Base-by-base conservation (phyloP, 2,113 vertebrate genomes). In the Gorsachius goisagi region DNA sequence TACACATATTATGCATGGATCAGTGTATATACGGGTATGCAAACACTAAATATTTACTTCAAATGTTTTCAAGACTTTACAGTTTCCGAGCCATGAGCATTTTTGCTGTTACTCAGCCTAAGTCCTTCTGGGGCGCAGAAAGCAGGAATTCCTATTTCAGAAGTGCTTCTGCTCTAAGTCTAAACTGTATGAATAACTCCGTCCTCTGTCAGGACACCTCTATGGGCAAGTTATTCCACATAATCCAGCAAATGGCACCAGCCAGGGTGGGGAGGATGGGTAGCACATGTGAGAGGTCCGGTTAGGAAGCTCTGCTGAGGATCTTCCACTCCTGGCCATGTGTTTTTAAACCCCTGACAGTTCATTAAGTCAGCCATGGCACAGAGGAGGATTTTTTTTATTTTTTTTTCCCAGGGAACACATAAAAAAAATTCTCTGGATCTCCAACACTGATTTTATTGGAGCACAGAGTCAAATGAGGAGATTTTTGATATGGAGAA, bases 271-370 rank as follows among this genome's bases (percentile, higher is more conserved):
- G 33, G 52, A 56, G 12, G 14, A 21, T 26, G 41, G 33, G 39
- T 20, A 37, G 26, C 16, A 68, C 33, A 9, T 15, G 15, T 32
- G 41, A 39, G 30, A 50, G 71, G 14, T 44, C 35, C 1, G 3
- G n/a, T 82, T 50, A 59, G n/a, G 66, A 50, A 50, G 28, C 0
- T 0, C 18, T 60, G 28, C 35, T 71, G 66, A 60, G 30, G 53
- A 11, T 39, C 23, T 59, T 41, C 66, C 15, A n/a, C 0, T 1
- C 9, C 4, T 41, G 66, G 11, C 35, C 45, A 28, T 1, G 1
- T 37, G 16, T 27, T 69, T 59, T 49, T 68, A 58, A 69, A 26
- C 28, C 22, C 9, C 13, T 39, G 53, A 59, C 8, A 49, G 17
- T 49, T 44, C n/a, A 58, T 27, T 41, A 58, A 68, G 27, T 27